Base-by-base conservation (phyloP, 2,797 vertebrate species). In the Coilia nasus region DNA sequence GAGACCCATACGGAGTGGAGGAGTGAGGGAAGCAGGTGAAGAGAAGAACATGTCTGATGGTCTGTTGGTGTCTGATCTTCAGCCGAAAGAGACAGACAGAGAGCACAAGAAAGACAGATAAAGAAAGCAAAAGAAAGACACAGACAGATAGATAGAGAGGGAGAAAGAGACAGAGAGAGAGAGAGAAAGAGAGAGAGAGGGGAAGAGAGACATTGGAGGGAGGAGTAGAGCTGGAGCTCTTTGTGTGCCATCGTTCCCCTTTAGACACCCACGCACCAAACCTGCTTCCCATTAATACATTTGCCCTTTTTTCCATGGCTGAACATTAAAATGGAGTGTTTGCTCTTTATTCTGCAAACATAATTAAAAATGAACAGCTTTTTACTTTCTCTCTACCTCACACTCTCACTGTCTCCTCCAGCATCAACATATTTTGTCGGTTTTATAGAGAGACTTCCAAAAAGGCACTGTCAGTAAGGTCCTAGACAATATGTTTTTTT, bases 261-360 rank as follows among this genome's bases (percentile, higher is more conserved):
- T 85, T 28, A 14, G 31, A 86, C 83, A 81, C 87, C 87, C 62
- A 89, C 89, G 23, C 83, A n/a, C 67, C 83, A 83, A 71, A 56
- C 84, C 85, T 59, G 85, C 84, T 87, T 80, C 31, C 81, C 78
- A 87, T 86, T 54, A 87, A 86, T 81, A 85, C 67, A 75, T 81
- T 59, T 88, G 88, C 75, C 83, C 84, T 86, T 88, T 59, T 85
- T 85, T 82, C 54, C 81, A 59, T 35, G 60, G 35, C 81, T 83
- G 75, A 56, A 41, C 71, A 28, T 81, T 85, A 41, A 44, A 85
- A 67, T 17, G 47, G n/a, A 64, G 47, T 71, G 64, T 71, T 71
- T 71, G 25, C 64, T 31, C 64, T 71, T 71, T 71, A 71, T 31
- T 71, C 64, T 31, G 64, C 64, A 71, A 71, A 71, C 64, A 81